These are phyloP conservation scores for Pseudonaja textilis DNA, from an alignment of 2,113 vertebrate genomes.

Conservation along the genomic window DNA sequence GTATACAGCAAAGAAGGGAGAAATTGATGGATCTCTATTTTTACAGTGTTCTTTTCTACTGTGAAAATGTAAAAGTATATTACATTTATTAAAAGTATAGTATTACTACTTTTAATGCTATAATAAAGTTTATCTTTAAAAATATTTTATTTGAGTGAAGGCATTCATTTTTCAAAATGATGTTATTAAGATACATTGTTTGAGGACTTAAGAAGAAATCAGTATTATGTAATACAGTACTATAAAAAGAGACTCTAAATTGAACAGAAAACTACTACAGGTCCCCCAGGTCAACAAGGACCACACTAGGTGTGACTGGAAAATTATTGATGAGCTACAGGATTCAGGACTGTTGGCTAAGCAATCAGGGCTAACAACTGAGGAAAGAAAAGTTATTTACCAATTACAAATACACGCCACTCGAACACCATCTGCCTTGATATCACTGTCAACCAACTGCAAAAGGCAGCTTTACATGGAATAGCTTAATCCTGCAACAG, in stretches of 20 bases:
- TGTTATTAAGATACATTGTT: neutral
- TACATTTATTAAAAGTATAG: neutral
- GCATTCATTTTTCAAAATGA: neutral
- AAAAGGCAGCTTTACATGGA: neutral
- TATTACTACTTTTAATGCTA: neutral
- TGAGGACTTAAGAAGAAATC: neutral
- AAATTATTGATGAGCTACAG: neutral
- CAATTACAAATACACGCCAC: neutral
- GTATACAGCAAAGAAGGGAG: neutral
- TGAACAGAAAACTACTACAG: neutral
- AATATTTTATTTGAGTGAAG: neutral
- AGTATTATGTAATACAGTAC: neutral
- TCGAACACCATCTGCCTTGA: neutral
- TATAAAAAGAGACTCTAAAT: neutral
- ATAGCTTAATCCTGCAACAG: neutral
- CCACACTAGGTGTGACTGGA: neutral
- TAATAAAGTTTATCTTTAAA: neutral
- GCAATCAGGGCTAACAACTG: neutral
- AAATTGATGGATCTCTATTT: neutral
- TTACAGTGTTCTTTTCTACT: neutral
- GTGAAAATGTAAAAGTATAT: neutral
- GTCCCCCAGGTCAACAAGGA: neutral
- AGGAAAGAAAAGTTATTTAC: neutral
- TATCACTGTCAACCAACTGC: neutral
- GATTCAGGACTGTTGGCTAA: neutral